Percentiles rank a stretch among this genome's conserved stretches.
Evolutionary conservation across 2,888 invertebrate species (phyloP).

Genomic region (Pandemis cinnamomeana): DNA sequence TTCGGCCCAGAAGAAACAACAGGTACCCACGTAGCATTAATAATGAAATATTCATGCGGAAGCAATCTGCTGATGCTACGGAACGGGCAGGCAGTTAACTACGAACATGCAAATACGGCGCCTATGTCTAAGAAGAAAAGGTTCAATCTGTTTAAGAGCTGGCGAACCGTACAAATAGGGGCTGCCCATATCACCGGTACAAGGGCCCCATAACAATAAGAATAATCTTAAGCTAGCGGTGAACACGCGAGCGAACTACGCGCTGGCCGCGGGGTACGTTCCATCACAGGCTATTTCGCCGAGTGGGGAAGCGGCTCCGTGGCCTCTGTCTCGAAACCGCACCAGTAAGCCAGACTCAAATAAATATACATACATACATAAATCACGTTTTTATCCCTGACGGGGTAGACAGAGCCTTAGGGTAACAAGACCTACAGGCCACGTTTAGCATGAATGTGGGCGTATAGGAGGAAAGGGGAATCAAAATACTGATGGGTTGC

Average conservation of each 20-base stretch:
- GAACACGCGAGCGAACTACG: constrained; percentile 55
- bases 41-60: constrained; percentile 69
- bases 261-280: constrained; percentile 44
- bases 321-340: neutral
- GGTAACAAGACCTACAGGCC: too few relatives aligned
- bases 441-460: too few relatives aligned
- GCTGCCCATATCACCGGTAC: constrained; percentile 52
- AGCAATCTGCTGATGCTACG: constrained; percentile 59
- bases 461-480: too few relatives aligned
- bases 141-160: constrained; percentile 43
- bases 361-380: too few relatives aligned
- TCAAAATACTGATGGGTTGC: too few relatives aligned
- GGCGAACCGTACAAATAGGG: constrained; percentile 51
- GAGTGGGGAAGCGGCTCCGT: constrained; percentile 5
- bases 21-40: constrained; percentile 51
- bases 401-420: too few relatives aligned
- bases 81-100: constrained; percentile 24
- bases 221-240: constrained; percentile 70
- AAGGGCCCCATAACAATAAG: constrained; percentile 66
- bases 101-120: constrained; percentile 45
- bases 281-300: constrained; percentile 27
- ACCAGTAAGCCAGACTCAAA: neutral
- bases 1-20: constrained; percentile 46
- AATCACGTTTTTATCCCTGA: too few relatives aligned
- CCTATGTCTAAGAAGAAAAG: constrained; percentile 46